Percentiles rank a stretch among this genome's conserved stretches.
phyloP scores from a whole-genome alignment of 2,888 invertebrate genomes.

The Sicus ferrugineus region DNA sequence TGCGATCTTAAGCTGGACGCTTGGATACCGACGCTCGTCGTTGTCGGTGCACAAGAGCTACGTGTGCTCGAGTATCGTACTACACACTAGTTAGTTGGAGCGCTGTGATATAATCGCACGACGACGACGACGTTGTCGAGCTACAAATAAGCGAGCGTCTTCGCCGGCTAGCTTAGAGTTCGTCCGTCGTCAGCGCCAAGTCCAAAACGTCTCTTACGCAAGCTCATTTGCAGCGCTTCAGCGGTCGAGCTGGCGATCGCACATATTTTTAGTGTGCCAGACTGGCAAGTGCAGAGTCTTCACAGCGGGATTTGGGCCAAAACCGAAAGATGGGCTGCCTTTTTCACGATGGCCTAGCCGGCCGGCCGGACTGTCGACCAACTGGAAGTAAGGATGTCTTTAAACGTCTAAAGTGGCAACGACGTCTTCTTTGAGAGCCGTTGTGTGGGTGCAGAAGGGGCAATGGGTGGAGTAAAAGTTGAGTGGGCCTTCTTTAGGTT shows the following conservation, averaged over 20 bases:
- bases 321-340: conserved; percentile 3
- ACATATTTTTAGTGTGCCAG: background rate
- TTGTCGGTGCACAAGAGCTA: background rate
- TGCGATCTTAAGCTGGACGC: background rate
- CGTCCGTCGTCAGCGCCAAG: conserved; percentile 32
- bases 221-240: conserved; percentile 57
- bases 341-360: conserved; percentile 4
- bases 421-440: background rate
- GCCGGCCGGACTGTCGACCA: background rate
- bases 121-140: conserved; percentile 18
- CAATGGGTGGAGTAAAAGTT: background rate
- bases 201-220: conserved; percentile 37
- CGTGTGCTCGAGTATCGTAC: background rate
- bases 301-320: conserved; percentile 8
- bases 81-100: conserved; percentile 1
- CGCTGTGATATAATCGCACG: conserved; percentile 29
- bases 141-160: conserved; percentile 14
- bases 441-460: background rate
- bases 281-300: background rate
- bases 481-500: background rate
- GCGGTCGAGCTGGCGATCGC: conserved; percentile 42
- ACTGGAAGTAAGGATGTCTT: conserved; percentile 11
- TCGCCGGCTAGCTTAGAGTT: conserved; percentile 48
- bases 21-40: background rate
- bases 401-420: too few relatives aligned